phyloP scores from a whole-genome alignment of 2,113 vertebrate genomes.

The Crotalus tigris region DNA sequence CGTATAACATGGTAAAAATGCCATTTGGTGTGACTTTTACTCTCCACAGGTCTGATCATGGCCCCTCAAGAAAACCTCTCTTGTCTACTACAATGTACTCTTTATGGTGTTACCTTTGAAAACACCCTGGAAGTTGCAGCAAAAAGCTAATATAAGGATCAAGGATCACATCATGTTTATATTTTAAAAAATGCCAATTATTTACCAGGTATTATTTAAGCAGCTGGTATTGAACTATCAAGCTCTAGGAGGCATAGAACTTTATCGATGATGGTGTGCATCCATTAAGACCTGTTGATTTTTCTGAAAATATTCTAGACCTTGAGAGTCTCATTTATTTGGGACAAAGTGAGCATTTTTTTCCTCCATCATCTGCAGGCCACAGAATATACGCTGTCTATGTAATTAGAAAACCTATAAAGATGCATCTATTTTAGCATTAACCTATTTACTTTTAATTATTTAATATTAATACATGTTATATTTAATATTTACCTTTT shows the following conservation, averaged over 20 bases:
- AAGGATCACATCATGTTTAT: neutral
- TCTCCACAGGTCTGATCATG: neutral
- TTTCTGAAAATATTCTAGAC: neutral
- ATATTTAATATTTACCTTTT: neutral
- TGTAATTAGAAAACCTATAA: neutral
- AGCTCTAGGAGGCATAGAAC: neutral
- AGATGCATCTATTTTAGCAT: neutral
- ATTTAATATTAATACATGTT: neutral
- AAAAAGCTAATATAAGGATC: neutral
- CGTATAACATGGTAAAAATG: neutral
- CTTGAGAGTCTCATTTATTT: neutral
- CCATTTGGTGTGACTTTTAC: neutral
- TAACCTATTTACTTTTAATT: neutral
- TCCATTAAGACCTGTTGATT: neutral
- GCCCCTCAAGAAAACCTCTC: neutral
- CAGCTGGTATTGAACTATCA: neutral
- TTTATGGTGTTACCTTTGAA: neutral
- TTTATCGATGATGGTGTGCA: neutral
- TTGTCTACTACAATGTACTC: neutral
- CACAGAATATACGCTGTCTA: neutral
- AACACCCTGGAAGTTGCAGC: neutral
- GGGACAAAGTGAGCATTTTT: neutral
- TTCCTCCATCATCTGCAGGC: neutral
- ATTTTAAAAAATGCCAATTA: neutral
- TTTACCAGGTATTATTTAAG: neutral